Base-by-base conservation (phyloP, 2,797 vertebrate species). In the Hapalemur alaotrensis region DNA sequence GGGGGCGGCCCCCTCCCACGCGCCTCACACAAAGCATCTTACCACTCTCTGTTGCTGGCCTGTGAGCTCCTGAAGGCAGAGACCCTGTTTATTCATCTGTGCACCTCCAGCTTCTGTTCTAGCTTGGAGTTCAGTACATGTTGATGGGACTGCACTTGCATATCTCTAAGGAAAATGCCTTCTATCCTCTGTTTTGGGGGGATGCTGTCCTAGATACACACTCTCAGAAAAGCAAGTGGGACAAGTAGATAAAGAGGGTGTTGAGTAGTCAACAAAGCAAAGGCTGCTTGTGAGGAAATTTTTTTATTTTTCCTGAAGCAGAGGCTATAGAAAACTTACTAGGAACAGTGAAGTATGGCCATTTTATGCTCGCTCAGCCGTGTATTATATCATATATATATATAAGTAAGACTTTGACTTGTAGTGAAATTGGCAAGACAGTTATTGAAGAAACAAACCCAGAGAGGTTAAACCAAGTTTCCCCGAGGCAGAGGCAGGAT, bases 231-330 rank as follows among this genome's bases (percentile, higher is more conserved):
- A 93, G 63, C 83, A 35, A 83, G 61, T 4, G 52, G 46, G 38
- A 67, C 50, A 9, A 52, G 30, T 11, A 75, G 18, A 69, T n/a
- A 63, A 50, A 69, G 22, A 72, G 32, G 2, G 28, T 35, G 52
- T 82, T 92, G 38, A 84, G 72, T 81, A 63, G 22, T 76, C 95
- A 78, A 38, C 76, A 84, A 89, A 90, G 72, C 35, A 52, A 95
- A 91, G 46, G 18, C 69, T 79, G 25, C 11, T 4, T 38, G 11
- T 43, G 22, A 76, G 54, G 81, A 93, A 50, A 50, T 48, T 83
- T 93, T 59, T 59, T 81, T 94, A 4, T 89, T 93, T 81, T 61
- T 72, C 48, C 73, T 79, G 35, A 91, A 67, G 63, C 65, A 91
- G 35, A 92, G 48, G 57, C 22, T 79, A 17, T 75, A n/a, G 59